Base-by-base conservation (phyloP, 2,888 invertebrate genomes). In the Calameuta idolon region DNA sequence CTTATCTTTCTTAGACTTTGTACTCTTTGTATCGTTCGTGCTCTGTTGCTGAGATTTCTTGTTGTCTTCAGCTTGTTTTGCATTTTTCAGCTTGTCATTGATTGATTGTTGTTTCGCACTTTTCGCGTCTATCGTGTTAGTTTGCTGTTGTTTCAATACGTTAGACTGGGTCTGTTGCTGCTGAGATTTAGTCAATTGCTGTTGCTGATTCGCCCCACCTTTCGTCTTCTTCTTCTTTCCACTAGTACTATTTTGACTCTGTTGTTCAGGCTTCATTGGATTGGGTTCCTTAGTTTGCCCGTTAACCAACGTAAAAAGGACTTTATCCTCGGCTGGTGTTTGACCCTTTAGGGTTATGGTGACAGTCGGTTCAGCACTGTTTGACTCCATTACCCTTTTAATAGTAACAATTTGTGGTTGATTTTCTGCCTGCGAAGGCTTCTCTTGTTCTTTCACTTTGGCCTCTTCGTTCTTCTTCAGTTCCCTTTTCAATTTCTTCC, bases 291-390 rank as follows among this genome's bases (percentile, higher is more conserved):
- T 87, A 0, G 91, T 92, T 82, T 94, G 93, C 0, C 94, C 94
- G 86, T 94, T 94, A 11, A 95, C 94, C 81, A 96, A 92, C 1
- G 95, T 96, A 87, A 95, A 96, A 3, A 96, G 92, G 55, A 96
- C 93, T 89, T 95, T 95, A 85, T 96, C 96, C 88, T 95, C 94
- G 80, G 95, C 95, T 1, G 95, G 95, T 1, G 95, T 95, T 78
- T 94, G 94, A 9, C 96, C 96, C 87, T 95, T 95, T 40, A 96
- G 92, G 0, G 96, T 96, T 75, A 96, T 96, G 0, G 96, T 96
- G 1, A 96, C 96, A 34, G 95, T 95, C 12, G 96, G 95, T 83
- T 95, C 95, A 0, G 94, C 93, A 82, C 92, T 93, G 85, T 94
- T 94, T 11, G 94, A 94, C 83, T 95, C 94, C 91, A 95, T 94